phyloP scores from a whole-genome alignment of 2,888 invertebrate species.

The Caenorhabditis drosophilae region DNA sequence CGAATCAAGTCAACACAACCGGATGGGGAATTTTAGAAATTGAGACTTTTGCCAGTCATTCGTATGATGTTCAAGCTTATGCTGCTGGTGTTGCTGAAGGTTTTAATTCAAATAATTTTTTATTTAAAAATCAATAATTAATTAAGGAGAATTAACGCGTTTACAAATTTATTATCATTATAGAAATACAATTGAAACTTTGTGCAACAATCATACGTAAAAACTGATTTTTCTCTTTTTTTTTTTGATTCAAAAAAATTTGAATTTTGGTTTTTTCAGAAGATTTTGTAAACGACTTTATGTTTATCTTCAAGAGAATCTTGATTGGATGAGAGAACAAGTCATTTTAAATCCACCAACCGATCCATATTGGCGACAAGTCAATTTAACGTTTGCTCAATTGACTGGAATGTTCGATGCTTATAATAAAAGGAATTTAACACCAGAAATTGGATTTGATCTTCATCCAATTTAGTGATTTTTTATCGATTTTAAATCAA shows the following conservation, averaged over 20 bases:
- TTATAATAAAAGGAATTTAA: slow-evolving; percentile 53
- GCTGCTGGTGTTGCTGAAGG: slow-evolving; percentile 67
- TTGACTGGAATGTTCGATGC: slow-evolving; percentile 65
- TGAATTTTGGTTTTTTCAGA: slow-evolving; percentile 11
- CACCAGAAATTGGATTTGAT: slow-evolving; percentile 59
- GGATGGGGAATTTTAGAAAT: slow-evolving; percentile 68
- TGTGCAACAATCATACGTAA: slow-evolving; percentile 56
- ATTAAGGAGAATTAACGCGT: slow-evolving; percentile 59
- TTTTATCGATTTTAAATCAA: background rate
- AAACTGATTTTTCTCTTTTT: background rate
- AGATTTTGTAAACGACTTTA: slow-evolving; percentile 59
- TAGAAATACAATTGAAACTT: slow-evolving; percentile 61
- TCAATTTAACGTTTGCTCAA: slow-evolving; percentile 65
- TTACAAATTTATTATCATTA: slow-evolving; percentile 67
- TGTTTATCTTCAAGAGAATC: slow-evolving; percentile 54
- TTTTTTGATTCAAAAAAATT: background rate
- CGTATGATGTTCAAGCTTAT: slow-evolving; percentile 64
- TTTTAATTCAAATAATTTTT: slow-evolving; percentile 4
- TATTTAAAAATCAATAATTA: background rate
- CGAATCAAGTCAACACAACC: slow-evolving; percentile 64
- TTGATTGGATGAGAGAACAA: slow-evolving; percentile 62
- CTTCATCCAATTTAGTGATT: slow-evolving; percentile 57
- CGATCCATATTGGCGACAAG: slow-evolving; percentile 59
- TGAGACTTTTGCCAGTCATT: slow-evolving; percentile 60
- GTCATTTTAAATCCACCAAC: slow-evolving; percentile 40